A percentile compares a stretch with the other conserved stretches of the same genome.
Conservation (phyloP, 2,888 invertebrate species). For the Ophion ventricosus region DNA sequence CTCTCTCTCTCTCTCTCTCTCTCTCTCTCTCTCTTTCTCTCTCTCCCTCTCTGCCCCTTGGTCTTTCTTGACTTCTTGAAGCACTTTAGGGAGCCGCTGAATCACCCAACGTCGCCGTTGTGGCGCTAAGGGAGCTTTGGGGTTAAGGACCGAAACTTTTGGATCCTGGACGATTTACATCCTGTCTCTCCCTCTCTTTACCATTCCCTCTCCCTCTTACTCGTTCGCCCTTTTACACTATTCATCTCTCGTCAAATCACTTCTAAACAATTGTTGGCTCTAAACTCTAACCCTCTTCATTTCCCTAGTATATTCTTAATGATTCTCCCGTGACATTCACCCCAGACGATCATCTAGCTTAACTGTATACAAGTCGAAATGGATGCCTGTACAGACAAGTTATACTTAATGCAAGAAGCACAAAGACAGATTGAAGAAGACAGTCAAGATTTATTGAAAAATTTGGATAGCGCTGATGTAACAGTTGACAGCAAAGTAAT, state of each 20-base stretch:
- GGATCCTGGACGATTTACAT: conserved; percentile 57
- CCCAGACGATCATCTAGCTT: conserved; percentile 12
- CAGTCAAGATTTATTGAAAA: background rate
- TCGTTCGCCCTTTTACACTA: conserved; percentile 9
- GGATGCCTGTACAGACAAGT: background rate
- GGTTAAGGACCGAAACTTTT: conserved; percentile 63
- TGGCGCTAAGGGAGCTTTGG: conserved; percentile 62
- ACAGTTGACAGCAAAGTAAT: background rate
- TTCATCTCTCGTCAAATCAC: conserved; percentile 50
- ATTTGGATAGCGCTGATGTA: background rate
- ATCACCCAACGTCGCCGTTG: conserved; percentile 53
- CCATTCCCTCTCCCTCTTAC: conserved; percentile 1
- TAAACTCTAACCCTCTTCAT: conserved; percentile 31
- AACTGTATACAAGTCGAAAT: background rate
- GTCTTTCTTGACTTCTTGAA: conserved; percentile 55
- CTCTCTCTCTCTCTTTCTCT: conserved; percentile 26
- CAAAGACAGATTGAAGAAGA: background rate
- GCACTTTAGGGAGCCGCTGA: conserved; percentile 61
- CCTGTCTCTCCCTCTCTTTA: conserved; percentile 1
- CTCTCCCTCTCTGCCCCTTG: conserved; percentile 28
- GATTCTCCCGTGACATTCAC: background rate
- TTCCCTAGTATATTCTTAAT: conserved; percentile 23
- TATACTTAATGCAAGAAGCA: background rate
- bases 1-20: conserved; percentile 39
- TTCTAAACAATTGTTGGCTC: conserved; percentile 47